Percentiles rank a stretch among this genome's conserved stretches.
Evolutionary conservation across 1,140 invertebrate species (phyloP).

Genomic region (Dufourea novaeangliae): DNA sequence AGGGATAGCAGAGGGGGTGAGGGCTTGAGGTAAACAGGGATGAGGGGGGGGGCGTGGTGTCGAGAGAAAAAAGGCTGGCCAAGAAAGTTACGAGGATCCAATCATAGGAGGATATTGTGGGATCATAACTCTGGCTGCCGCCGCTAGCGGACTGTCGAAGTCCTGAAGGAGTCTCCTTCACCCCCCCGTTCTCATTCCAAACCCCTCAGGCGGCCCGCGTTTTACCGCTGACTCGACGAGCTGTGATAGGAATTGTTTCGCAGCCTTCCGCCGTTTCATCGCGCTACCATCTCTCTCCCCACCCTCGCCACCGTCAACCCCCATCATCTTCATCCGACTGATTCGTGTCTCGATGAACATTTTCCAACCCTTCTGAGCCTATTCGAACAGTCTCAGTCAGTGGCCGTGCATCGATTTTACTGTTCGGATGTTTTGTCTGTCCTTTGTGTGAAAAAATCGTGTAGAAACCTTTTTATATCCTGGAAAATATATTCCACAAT

Average conservation of each 20-base stretch:
- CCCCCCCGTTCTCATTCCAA: constrained; percentile 48
- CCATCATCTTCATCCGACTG: neutral
- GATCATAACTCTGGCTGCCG: constrained; percentile 69
- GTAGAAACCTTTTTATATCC: no score
- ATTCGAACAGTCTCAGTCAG: neutral
- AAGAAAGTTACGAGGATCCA: constrained; percentile 71
- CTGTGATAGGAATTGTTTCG: constrained; percentile 68
- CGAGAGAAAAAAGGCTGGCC: constrained; percentile 24
- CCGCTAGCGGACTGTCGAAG: constrained; percentile 55
- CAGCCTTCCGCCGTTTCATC: constrained; percentile 37
- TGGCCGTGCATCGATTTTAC: neutral
- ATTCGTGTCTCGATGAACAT: neutral
- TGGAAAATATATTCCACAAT: no score
- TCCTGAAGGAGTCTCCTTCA: constrained; percentile 61
- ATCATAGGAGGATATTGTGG: constrained; percentile 75
- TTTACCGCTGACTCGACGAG: constrained; percentile 57
- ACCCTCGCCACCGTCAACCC: neutral
- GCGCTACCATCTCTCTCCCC: constrained; percentile 2
- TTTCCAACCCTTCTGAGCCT: neutral
- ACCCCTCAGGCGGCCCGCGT: constrained; percentile 35
- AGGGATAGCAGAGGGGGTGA: neutral
- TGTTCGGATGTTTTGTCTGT: neutral
- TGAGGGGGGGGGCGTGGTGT: neutral
- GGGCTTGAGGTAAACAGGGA: constrained; percentile 32
- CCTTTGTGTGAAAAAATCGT: no score